Base-by-base conservation (phyloP, 2,113 vertebrate species). In the Chascanopsetta lugubris region DNA sequence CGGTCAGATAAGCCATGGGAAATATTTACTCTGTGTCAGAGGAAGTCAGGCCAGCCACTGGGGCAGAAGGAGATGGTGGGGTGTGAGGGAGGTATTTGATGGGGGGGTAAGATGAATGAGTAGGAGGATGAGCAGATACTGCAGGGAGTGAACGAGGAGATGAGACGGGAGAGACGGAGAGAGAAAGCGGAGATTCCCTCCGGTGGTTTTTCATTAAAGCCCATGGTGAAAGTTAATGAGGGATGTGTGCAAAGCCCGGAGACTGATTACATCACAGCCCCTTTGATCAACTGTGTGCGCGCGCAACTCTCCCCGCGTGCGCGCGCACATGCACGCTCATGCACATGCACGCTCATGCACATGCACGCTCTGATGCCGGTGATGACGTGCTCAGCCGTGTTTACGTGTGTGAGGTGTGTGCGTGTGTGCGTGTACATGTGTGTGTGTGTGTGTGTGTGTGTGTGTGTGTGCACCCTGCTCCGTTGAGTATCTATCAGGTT, bases 1-100 rank as follows among this genome's bases (percentile, higher is more conserved):
- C 49, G 80, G 85, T 87, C 83, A 89, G 77, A 86, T 82, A 89
- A 88, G 88, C 85, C 87, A 89, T 88, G 87, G 87, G 87, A 91
- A 91, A 89, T 90, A 85, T 91, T 88, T 87, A 83, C 79, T 77
- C 53, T 54, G 73, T 78, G 75, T 76, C 61, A 78, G 55, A 56
- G 84, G 87, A 90, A 86, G 87, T 76, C 77, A 59, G 79, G 63
- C 45, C 65, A 78, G 82, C 65, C 79, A 72, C 76, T 69, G 66
- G 76, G 47, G 49, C 63, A 53, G 15, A 70, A 70, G 43, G 56
- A 74, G 72, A 22, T 18, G 49, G 49, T 1, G 17, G 21, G 17
- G 49, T 8, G 27, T 8, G n/a, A 1, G 26, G 26, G 49, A 4
- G 49, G 7, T 20, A 10, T 22, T 42, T 7, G 22, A n/a, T 43